Percentiles rank a stretch among this genome's conserved stretches.
Conservation (phyloP, 2,113 vertebrate species). For the Tenebrosternarchus preto region DNA sequence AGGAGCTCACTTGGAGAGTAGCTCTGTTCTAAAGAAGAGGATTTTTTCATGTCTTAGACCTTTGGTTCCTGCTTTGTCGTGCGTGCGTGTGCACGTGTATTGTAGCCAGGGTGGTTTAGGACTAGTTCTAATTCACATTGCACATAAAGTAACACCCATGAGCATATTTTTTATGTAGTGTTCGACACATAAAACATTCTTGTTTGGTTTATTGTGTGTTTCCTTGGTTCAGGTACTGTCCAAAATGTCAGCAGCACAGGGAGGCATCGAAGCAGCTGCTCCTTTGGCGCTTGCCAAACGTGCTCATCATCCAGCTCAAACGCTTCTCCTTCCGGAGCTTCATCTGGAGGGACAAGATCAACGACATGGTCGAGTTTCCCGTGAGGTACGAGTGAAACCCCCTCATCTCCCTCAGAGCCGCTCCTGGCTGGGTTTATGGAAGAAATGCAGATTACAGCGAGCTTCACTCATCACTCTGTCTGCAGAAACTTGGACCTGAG, state of each 20-base stretch:
- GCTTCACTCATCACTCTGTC: neutral
- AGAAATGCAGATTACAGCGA: no score
- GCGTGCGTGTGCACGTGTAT: no score
- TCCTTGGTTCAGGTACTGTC: slow-evolving; percentile 84
- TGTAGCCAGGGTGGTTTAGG: no score
- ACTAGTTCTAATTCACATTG: no score
- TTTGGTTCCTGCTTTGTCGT: no score
- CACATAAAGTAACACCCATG: neutral
- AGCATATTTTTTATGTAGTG: neutral
- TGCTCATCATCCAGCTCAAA: slow-evolving; percentile 97
- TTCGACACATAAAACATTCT: no score
- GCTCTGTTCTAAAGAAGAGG: no score
- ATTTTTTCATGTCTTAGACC: no score
- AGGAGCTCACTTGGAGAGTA: no score
- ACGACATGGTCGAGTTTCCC: slow-evolving; percentile 97
- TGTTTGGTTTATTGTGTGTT: neutral
- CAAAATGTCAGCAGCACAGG: slow-evolving; percentile 95
- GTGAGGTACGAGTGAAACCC: slow-evolving; percentile 80
- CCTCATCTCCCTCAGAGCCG: neutral
- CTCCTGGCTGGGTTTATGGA: neutral
- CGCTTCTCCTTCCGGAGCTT: slow-evolving; percentile 99
- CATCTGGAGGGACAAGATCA: slow-evolving; percentile 99
- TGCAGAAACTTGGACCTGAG: slow-evolving; percentile 91
- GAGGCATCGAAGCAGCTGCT: slow-evolving; percentile 96
- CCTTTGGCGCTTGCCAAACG: slow-evolving; percentile 93